These are phyloP conservation scores for Centropyge bicolor DNA, from an alignment of 2,797 vertebrate genomes.

Conservation along the genomic window DNA sequence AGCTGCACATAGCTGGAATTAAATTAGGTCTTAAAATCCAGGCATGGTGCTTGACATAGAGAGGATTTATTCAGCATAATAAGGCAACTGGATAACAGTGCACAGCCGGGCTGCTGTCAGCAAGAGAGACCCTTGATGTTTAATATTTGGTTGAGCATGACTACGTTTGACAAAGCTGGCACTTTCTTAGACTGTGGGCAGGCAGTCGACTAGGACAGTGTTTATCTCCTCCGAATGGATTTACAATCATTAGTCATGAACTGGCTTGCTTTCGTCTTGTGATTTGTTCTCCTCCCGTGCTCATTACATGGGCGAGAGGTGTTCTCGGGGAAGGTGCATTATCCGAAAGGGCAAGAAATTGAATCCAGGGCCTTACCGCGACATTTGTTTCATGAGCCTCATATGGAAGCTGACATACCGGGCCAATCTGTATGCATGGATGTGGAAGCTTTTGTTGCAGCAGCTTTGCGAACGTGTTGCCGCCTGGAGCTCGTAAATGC, in stretches of 20 bases:
- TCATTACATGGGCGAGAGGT: conserved; percentile 65
- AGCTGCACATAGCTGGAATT: conserved; percentile 68
- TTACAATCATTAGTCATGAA: conserved; percentile 81
- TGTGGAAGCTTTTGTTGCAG: conserved; percentile 8
- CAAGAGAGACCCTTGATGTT: conserved; percentile 77
- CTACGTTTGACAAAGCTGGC: conserved; percentile 77
- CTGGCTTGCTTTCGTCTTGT: conserved; percentile 59
- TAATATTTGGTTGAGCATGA: conserved; percentile 73
- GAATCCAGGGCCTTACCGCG: conserved; percentile 28
- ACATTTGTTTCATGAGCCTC: conserved; percentile 43
- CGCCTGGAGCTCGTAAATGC: conserved; percentile 39
- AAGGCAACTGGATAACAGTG: conserved; percentile 73
- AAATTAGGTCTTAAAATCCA: conserved; percentile 82
- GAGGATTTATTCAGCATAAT: conserved; percentile 77
- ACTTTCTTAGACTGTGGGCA: conserved; percentile 64
- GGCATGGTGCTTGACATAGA: conserved; percentile 74
- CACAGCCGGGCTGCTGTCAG: conserved; percentile 72
- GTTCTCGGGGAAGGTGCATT: conserved; percentile 35
- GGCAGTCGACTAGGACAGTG: conserved; percentile 59
- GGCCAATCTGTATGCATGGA: conserved; percentile 39
- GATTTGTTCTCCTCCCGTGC: conserved; percentile 68
- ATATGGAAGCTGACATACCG: conserved; percentile 16
- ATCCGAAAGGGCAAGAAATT: conserved; percentile 28
- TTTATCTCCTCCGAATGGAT: conserved; percentile 69
- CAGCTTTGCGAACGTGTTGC: conserved; percentile 11